Percentiles rank a stretch among this genome's conserved stretches.
Evolutionary conservation across 2,797 vertebrate genomes (phyloP).

Genomic region (Neopelma chrysocephalum): DNA sequence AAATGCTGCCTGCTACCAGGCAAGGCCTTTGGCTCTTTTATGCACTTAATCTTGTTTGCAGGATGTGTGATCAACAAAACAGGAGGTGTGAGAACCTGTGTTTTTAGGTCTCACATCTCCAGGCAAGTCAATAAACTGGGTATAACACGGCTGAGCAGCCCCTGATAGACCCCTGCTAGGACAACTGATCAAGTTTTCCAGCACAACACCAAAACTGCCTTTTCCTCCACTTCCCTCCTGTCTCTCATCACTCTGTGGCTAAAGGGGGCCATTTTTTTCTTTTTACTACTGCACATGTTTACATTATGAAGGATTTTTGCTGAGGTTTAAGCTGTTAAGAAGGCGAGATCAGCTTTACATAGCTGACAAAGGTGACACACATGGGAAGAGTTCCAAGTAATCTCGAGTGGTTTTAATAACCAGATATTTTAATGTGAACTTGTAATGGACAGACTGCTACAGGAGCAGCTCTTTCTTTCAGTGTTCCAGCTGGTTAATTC

Average conservation of each 20-base stretch:
- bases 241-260: not conserved
- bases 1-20: not conserved
- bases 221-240: not conserved
- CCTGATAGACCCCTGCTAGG: fast-evolving
- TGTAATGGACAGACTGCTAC: not conserved
- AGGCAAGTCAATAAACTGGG: not conserved
- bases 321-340: not conserved
- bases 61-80: not conserved
- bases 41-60: not conserved
- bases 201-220: not conserved
- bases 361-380: not conserved
- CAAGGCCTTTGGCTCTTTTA: not conserved
- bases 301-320: not conserved
- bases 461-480: not conserved
- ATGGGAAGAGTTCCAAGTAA: not conserved
- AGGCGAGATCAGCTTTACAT: not conserved
- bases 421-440: not conserved
- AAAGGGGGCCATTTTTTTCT: not conserved
- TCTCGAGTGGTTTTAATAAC: not conserved
- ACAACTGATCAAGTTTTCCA: not conserved
- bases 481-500: not conserved
- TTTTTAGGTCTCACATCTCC: not conserved
- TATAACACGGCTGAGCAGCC: not conserved
- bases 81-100: not conserved
- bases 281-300: not conserved